Conservation (phyloP, 1,140 invertebrate genomes). For the Drosophila insularis region DNA sequence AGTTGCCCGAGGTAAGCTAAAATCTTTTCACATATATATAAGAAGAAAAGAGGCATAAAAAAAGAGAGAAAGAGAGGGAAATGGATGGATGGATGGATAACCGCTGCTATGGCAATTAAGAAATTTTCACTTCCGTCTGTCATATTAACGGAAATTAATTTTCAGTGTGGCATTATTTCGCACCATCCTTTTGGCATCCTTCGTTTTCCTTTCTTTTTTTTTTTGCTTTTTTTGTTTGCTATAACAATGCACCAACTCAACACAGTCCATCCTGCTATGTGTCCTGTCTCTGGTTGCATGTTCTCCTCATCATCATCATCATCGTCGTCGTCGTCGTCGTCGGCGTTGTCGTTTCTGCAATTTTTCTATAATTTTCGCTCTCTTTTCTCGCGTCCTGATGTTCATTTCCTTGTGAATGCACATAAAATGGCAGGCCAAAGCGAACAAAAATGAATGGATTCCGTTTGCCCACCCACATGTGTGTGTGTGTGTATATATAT, state of each 20-base stretch:
- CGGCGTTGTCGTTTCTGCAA: neutral
- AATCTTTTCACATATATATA: constrained; percentile 1
- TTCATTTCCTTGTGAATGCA: constrained; percentile 18
- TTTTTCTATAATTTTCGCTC: constrained; percentile 11
- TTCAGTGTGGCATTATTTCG: constrained; percentile 25
- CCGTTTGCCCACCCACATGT: neutral
- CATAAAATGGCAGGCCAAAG: constrained; percentile 18
- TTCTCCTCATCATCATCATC: no score
- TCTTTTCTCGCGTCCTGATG: constrained; percentile 16
- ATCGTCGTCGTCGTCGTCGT: no score
- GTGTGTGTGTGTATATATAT: neutral
- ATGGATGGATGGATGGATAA: neutral
- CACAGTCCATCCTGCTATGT: no score
- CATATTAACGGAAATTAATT: constrained; percentile 31
- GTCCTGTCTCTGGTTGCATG: no score
- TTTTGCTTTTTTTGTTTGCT: constrained; percentile 11
- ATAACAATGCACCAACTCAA: neutral
- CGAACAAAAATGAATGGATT: constrained; percentile 16
- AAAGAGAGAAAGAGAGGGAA: neutral
- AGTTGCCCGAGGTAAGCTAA: constrained; percentile 1
- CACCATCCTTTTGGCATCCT: constrained; percentile 9
- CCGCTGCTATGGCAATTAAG: constrained; percentile 18
- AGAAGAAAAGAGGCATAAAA: neutral
- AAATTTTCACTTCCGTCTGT: constrained; percentile 25
- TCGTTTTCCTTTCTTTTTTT: constrained; percentile 28